These are phyloP conservation scores for Coboldia fuscipes DNA, from an alignment of 1,140 invertebrate species.

Conservation along the genomic window DNA sequence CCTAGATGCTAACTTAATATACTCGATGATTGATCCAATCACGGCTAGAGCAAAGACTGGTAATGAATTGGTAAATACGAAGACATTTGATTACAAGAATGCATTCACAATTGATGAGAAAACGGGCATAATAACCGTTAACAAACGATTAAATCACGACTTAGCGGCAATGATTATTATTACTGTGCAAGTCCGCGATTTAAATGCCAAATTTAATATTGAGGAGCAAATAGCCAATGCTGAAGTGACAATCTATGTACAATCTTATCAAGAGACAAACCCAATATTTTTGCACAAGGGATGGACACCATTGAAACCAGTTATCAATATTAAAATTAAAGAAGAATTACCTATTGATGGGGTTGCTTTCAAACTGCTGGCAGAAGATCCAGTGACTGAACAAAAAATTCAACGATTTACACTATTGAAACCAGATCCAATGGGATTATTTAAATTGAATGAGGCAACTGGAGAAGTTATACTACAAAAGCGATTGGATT, in stretches of 20 bases:
- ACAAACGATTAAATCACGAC: conserved; percentile 51
- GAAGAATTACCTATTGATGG: conserved; percentile 61
- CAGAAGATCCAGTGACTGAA: conserved; percentile 46
- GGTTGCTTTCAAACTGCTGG: conserved; percentile 46
- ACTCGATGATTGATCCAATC: conserved; percentile 41
- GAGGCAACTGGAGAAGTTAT: conserved; percentile 46
- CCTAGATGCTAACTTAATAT: conserved; percentile 39
- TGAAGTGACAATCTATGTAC: conserved; percentile 58
- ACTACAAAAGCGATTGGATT: conserved; percentile 48
- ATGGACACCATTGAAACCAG: conserved; percentile 40
- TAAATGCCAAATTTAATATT: conserved; percentile 41
- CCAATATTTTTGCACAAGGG: conserved; percentile 49
- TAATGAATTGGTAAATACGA: conserved; percentile 33
- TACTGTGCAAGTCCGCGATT: conserved; percentile 46
- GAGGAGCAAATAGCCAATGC: conserved; percentile 39
- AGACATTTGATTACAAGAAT: conserved; percentile 39
- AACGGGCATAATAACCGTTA: conserved; percentile 45
- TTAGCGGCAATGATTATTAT: conserved; percentile 57
- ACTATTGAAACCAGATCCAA: conserved; percentile 14
- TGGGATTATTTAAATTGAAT: conserved; percentile 28
- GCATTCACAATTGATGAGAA: conserved; percentile 45
- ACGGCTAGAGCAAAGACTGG: conserved; percentile 54
- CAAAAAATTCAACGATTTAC: conserved; percentile 38
- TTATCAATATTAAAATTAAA: conserved; percentile 40
- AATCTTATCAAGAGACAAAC: conserved; percentile 57